A percentile compares a stretch with the other conserved stretches of the same genome.
Evolutionary conservation across 2,888 invertebrate species (phyloP).

Genomic region (Embidobia sp.): DNA sequence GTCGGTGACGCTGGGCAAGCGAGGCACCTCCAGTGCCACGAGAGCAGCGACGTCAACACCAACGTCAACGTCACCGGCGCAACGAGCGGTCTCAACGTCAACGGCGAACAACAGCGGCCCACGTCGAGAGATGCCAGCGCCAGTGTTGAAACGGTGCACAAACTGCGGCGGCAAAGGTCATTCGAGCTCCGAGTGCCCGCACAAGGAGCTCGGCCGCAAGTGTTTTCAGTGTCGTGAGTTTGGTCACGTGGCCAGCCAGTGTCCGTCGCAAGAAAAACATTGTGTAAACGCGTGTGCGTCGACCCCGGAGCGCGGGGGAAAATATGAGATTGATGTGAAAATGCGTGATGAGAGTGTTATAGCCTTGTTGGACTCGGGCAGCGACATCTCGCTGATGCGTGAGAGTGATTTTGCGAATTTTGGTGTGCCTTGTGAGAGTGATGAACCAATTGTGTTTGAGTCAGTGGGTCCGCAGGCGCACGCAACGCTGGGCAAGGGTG

Average conservation of each 20-base stretch:
- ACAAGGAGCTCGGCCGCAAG: not conserved
- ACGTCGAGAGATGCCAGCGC: too few species aligned
- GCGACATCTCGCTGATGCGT: not conserved
- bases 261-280: not conserved
- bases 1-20: too few species aligned
- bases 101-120: too few species aligned
- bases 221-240: not conserved
- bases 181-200: not conserved
- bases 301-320: not conserved
- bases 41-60: too few species aligned
- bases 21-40: too few species aligned
- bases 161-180: too few species aligned
- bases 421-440: not conserved
- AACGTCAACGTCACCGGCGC: too few species aligned
- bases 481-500: not conserved
- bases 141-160: too few species aligned
- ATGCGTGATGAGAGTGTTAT: not conserved
- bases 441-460: too few species aligned
- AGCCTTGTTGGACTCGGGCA: not conserved
- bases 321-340: not conserved
- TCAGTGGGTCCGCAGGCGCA: too few species aligned
- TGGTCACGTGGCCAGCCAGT: not conserved
- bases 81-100: too few species aligned
- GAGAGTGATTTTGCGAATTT: not conserved
- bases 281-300: not conserved